Evolutionary conservation across 1,140 invertebrate genomes (phyloP).

Genomic region (Drosophila persimilis): DNA sequence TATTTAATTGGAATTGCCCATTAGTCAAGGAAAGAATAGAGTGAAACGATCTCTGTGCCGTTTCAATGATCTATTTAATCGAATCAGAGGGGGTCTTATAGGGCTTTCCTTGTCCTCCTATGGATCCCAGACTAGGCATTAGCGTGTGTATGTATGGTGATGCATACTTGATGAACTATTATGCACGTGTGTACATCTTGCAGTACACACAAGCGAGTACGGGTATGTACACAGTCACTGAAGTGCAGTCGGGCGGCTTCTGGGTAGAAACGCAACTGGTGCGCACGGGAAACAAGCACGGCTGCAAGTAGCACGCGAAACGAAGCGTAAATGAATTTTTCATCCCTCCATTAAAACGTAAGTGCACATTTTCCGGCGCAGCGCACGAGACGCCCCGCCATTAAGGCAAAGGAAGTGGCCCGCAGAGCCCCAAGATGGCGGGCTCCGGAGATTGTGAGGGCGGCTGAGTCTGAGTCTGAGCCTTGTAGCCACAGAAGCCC

Average conservation of each 20-base stretch:
- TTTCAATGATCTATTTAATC: no score
- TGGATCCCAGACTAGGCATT: conserved; percentile 26
- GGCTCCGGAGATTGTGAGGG: conserved; percentile 13
- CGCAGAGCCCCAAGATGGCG: conserved; percentile 15
- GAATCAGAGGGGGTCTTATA: no score
- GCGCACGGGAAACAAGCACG: conserved; percentile 57
- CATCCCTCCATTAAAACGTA: conserved; percentile 81
- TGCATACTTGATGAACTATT: conserved; percentile 39
- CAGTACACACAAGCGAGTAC: background rate
- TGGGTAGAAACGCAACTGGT: conserved; percentile 48
- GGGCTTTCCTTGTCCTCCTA: no score
- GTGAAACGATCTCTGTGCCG: no score
- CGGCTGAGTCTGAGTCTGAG: background rate
- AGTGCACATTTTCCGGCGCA: conserved; percentile 80
- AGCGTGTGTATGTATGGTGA: conserved; percentile 17
- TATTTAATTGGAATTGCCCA: no score
- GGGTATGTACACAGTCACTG: conserved; percentile 5
- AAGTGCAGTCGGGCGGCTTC: conserved; percentile 30
- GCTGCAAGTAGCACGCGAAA: conserved; percentile 68
- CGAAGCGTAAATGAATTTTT: conserved; percentile 82
- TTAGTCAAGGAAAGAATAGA: no score
- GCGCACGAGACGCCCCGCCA: conserved; percentile 64
- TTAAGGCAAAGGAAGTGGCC: conserved; percentile 47
- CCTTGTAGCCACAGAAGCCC: background rate
- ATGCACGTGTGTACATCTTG: conserved; percentile 13